A percentile compares a stretch with the other conserved stretches of the same genome.
These are phyloP conservation scores for Xanthia icteritia DNA, from an alignment of 2,888 invertebrate species.

Conservation along the genomic window DNA sequence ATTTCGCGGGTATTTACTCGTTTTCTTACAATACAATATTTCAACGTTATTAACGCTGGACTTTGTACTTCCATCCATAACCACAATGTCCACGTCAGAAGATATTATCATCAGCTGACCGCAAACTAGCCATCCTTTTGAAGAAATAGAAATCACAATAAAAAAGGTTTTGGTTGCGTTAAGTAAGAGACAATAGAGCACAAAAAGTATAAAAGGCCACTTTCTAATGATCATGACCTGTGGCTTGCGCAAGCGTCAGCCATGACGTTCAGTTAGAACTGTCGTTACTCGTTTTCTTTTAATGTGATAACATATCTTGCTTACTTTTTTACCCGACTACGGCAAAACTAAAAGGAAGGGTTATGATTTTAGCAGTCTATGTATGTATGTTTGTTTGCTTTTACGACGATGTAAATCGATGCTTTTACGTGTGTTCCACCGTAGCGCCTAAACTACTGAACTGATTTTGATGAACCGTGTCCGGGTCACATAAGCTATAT, in stretches of 20 bases:
- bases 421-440: too few species aligned
- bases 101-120: constrained; percentile 41
- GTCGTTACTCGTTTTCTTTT: constrained; percentile 54
- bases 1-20: too few species aligned
- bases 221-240: constrained; percentile 78
- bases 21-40: neutral
- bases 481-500: too few species aligned
- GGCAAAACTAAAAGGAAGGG: too few species aligned
- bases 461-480: too few species aligned
- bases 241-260: constrained; percentile 57
- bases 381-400: too few species aligned
- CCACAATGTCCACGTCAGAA: constrained; percentile 30
- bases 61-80: neutral
- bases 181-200: constrained; percentile 65
- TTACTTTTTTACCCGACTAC: constrained; percentile 61
- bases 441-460: too few species aligned
- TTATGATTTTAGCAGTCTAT: too few species aligned
- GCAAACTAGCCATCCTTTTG: constrained; percentile 36
- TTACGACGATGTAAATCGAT: too few species aligned
- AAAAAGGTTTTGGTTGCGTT: constrained; percentile 52
- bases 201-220: constrained; percentile 70
- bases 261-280: constrained; percentile 57
- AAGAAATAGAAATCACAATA: constrained; percentile 49
- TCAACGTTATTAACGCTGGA: neutral
- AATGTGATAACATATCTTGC: constrained; percentile 55